Conservation (phyloP, 2,888 invertebrate genomes). For the Onchidella celtica region DNA sequence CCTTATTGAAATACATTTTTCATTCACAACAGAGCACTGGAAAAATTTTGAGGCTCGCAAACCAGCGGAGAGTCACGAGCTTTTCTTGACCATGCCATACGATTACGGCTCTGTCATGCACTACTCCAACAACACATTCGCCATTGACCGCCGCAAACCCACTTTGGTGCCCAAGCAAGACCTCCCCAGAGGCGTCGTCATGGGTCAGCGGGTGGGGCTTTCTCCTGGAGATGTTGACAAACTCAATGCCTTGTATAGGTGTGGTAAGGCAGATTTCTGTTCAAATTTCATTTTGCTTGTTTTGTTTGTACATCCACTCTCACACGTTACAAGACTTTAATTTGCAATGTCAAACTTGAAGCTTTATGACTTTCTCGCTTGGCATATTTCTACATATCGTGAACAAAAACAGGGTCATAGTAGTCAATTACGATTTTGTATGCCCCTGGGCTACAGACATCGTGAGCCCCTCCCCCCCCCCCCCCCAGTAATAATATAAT, state of each 20-base stretch:
- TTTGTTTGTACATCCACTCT: too few species aligned
- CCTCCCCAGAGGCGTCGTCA: slow-evolving; percentile 53
- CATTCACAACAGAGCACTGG: slow-evolving; percentile 81
- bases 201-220: slow-evolving; percentile 81
- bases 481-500: too few species aligned
- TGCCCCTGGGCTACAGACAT: too few species aligned
- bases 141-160: slow-evolving; percentile 70
- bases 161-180: slow-evolving; percentile 78
- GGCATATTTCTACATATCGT: too few species aligned
- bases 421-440: too few species aligned
- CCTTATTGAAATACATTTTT: too few species aligned
- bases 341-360: too few species aligned
- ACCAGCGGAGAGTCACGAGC: slow-evolving; percentile 55
- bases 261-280: slow-evolving; percentile 56
- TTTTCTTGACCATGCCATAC: slow-evolving; percentile 84
- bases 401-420: too few species aligned
- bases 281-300: neutral
- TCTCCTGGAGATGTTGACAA: slow-evolving; percentile 79
- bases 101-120: slow-evolving; percentile 91
- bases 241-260: slow-evolving; percentile 79
- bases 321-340: too few species aligned
- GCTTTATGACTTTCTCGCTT: too few species aligned
- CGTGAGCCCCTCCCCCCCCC: too few species aligned
- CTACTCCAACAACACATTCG: slow-evolving; percentile 83
- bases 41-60: slow-evolving; percentile 82